A percentile compares a stretch with the other conserved stretches of the same genome.
phyloP scores from a whole-genome alignment of 2,888 invertebrate species.

The Corythucha ciliata region DNA sequence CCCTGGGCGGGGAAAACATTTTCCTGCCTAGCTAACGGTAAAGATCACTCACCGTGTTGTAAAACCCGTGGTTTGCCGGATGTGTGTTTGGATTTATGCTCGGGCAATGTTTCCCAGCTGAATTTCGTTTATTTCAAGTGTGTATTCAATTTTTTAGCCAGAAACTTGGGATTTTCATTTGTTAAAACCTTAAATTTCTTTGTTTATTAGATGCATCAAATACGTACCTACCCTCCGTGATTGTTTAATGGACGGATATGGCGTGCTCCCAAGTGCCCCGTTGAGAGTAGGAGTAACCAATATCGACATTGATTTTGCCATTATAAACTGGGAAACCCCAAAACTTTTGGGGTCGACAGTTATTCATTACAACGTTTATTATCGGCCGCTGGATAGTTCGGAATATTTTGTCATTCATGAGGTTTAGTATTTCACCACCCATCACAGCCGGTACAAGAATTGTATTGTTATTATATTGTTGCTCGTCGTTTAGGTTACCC shows the following conservation, averaged over 20 bases:
- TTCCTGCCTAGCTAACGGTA: constrained; percentile 65
- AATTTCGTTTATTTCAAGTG: constrained; percentile 77
- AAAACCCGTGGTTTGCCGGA: constrained; percentile 62
- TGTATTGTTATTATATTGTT: neutral
- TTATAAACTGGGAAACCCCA: constrained; percentile 69
- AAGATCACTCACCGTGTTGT: constrained; percentile 76
- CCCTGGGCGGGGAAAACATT: constrained; percentile 78
- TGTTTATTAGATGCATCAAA: constrained; percentile 55
- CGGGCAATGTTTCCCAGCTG: constrained; percentile 65
- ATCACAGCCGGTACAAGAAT: neutral
- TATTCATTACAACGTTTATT: constrained; percentile 51
- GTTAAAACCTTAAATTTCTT: too few species aligned
- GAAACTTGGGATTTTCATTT: too few species aligned
- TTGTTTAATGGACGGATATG: constrained; percentile 75
- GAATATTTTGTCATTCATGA: constrained; percentile 50
- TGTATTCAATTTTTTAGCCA: constrained; percentile 40
- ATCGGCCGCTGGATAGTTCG: constrained; percentile 49
- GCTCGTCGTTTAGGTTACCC: constrained; percentile 13
- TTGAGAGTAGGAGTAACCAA: constrained; percentile 59
- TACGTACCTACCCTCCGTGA: constrained; percentile 73
- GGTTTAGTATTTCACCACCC: constrained; percentile 38
- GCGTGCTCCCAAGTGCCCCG: constrained; percentile 68
- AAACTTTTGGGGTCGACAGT: constrained; percentile 62
- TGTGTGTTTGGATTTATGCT: constrained; percentile 65
- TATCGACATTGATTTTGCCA: constrained; percentile 64